These are phyloP conservation scores for Ormyrus thymus DNA, from an alignment of 2,888 invertebrate genomes.

Conservation along the genomic window DNA sequence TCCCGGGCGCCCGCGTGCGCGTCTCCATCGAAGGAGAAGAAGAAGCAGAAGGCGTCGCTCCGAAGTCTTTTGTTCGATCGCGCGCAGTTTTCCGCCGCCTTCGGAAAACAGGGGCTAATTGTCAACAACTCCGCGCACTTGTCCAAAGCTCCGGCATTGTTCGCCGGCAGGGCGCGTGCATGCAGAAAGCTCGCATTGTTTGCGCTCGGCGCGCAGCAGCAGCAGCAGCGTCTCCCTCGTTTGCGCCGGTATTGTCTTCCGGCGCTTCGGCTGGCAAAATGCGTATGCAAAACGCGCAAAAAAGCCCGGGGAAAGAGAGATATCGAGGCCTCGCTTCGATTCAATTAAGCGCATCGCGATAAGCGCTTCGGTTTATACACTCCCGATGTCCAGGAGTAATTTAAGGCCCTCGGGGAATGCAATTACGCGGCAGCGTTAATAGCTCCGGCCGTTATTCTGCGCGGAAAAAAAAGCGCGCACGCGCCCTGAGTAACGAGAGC, in stretches of 20 bases:
- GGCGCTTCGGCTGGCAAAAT: not conserved
- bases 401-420: constrained; percentile 21
- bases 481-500: no score
- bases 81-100: constrained; percentile 13
- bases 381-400: constrained; percentile 15
- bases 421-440: constrained; percentile 30
- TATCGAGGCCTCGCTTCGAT: no score
- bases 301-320: no score
- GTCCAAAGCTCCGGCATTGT: not conserved
- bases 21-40: no score
- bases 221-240: not conserved
- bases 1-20: not conserved
- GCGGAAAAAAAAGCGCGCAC: no score
- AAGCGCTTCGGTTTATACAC: constrained; percentile 7
- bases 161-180: not conserved
- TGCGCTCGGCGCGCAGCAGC: not conserved
- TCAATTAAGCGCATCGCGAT: not conserved
- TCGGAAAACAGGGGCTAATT: constrained; percentile 27
- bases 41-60: not conserved
- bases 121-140: not conserved
- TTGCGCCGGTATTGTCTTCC: constrained; percentile 9
- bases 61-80: constrained; percentile 1
- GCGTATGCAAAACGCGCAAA: no score
- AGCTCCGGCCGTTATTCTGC: constrained; percentile 15
- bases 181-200: constrained; percentile 5